Conservation (phyloP, 2,113 vertebrate genomes). For the Eulacestoma nigropectus region DNA sequence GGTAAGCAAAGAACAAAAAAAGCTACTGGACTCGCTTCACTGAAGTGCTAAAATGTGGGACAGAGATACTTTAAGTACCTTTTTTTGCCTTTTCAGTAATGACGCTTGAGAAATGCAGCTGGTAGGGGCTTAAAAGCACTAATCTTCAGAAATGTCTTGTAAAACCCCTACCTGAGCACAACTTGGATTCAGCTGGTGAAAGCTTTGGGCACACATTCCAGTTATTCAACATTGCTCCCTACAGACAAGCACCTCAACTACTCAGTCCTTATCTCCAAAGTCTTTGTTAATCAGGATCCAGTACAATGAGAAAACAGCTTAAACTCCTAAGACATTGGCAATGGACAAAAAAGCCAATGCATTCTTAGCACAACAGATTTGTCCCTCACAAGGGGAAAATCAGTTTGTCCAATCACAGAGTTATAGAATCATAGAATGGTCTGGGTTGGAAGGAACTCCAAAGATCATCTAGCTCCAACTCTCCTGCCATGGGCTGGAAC, state of each 20-base stretch:
- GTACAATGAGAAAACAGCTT: background rate
- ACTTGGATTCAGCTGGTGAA: background rate
- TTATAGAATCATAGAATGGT: background rate
- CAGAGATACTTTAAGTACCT: background rate
- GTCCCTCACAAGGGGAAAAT: background rate
- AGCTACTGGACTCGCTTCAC: fast-evolving
- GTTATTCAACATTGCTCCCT: background rate
- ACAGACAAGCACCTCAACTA: background rate
- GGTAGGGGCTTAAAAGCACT: background rate
- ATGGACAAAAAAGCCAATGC: background rate
- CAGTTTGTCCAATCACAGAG: background rate
- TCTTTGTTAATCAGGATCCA: background rate
- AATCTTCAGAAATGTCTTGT: background rate
- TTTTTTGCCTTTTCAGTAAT: background rate
- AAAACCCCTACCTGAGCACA: background rate
- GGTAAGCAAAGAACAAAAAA: background rate
- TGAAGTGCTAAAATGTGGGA: background rate
- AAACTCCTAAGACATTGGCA: fast-evolving
- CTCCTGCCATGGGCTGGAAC: background rate
- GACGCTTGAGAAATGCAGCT: background rate
- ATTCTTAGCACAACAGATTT: background rate
- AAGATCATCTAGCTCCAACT: background rate
- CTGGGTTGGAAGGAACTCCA: background rate
- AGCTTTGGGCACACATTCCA: fast-evolving
- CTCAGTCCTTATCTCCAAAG: background rate